A percentile compares a stretch with the other conserved stretches of the same genome.
phyloP scores from a whole-genome alignment of 2,797 vertebrate species.

The Australoheros facetus region DNA sequence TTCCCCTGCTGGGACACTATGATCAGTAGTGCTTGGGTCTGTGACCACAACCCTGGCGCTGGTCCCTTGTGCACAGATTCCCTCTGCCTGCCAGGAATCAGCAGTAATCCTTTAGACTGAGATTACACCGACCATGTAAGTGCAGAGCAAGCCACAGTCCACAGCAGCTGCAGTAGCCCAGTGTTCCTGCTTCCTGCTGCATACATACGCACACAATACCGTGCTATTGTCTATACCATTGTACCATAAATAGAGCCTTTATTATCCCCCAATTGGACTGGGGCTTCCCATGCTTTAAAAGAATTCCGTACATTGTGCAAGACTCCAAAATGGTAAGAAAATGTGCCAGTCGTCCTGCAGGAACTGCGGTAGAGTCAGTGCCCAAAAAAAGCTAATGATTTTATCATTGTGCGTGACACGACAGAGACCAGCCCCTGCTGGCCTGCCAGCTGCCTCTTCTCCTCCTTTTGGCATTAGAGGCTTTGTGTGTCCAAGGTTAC shows the following conservation, averaged over 20 bases:
- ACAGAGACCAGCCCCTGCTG: conserved; percentile 41
- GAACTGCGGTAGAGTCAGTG: background rate
- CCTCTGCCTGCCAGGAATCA: conserved; percentile 78
- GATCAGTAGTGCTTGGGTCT: conserved; percentile 64
- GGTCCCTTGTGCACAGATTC: conserved; percentile 73
- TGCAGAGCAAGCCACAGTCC: conserved; percentile 70
- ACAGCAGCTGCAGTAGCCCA: conserved; percentile 63
- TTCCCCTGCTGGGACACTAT: conserved; percentile 55
- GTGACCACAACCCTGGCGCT: conserved; percentile 66
- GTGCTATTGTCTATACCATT: background rate
- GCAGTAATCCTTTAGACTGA: conserved; percentile 82
- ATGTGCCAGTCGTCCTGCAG: conserved; percentile 23
- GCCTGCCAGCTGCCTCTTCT: conserved; percentile 29
- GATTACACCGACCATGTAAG: conserved; percentile 78
- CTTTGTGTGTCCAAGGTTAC: conserved; percentile 62
- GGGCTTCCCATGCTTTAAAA: conserved; percentile 3
- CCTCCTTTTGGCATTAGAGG: conserved; percentile 38
- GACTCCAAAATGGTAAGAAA: background rate
- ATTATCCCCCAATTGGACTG: background rate
- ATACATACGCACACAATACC: conserved; percentile 38
- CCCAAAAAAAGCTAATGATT: conserved; percentile 47
- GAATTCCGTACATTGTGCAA: background rate
- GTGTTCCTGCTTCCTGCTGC: conserved; percentile 29
- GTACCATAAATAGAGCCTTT: conserved; percentile 9
- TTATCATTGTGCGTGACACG: conserved; percentile 51